A percentile compares a stretch with the other conserved stretches of the same genome.
phyloP scores from a whole-genome alignment of 2,888 invertebrate genomes.

The Disparrhopalites patrizii region DNA sequence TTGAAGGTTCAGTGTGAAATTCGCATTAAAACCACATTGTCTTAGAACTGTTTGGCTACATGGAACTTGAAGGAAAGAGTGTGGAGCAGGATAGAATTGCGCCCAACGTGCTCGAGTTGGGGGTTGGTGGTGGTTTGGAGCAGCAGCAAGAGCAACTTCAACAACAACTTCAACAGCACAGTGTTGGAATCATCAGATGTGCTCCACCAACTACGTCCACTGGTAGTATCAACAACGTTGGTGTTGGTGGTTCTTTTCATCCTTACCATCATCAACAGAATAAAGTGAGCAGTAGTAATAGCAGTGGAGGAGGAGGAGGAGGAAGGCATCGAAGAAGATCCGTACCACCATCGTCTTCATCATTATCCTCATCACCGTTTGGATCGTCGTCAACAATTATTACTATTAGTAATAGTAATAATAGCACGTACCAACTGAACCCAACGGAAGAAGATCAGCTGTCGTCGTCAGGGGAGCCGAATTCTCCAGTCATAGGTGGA shows the following conservation, averaged over 20 bases:
- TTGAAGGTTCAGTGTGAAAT: conserved; percentile 9
- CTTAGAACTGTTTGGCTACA: conserved; percentile 10
- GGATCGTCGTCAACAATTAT: background rate
- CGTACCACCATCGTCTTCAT: background rate
- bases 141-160: too few species aligned
- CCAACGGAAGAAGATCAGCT: too few species aligned
- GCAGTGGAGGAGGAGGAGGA: background rate
- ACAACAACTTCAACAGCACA: too few species aligned
- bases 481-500: background rate
- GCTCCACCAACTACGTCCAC: too few species aligned
- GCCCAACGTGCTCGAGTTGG: conserved; percentile 15
- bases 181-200: too few species aligned
- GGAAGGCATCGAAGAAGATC: conserved; percentile 14
- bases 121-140: conserved; percentile 1
- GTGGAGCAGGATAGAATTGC: background rate
- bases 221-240: too few species aligned
- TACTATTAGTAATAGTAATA: background rate
- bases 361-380: background rate
- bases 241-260: background rate
- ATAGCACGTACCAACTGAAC: too few species aligned
- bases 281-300: background rate
- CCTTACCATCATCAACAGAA: background rate
- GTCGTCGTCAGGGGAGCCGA: too few species aligned
- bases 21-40: conserved; percentile 9
- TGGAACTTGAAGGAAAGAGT: conserved; percentile 17